A percentile compares a stretch with the other conserved stretches of the same genome.
These are phyloP conservation scores for Melanostigma gelatinosum DNA, from an alignment of 2,113 vertebrate genomes.

Conservation along the genomic window DNA sequence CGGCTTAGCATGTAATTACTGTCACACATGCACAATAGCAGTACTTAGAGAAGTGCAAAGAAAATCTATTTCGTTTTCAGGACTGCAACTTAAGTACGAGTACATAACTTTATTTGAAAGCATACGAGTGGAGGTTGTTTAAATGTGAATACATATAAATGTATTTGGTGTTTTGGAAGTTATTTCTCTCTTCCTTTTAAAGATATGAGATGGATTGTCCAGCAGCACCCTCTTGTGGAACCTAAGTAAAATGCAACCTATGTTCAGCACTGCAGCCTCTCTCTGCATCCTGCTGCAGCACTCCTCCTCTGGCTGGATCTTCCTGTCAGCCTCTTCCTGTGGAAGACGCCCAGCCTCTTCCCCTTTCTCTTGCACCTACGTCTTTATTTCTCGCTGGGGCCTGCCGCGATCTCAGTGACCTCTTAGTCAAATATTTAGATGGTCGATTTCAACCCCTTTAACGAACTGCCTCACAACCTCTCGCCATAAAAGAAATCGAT, in stretches of 20 bases:
- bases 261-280: conserved; percentile 38
- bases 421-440: conserved; percentile 85
- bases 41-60: conserved; percentile 70
- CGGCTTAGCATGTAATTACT: conserved; percentile 79
- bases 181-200: conserved; percentile 11
- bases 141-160: conserved; percentile 57
- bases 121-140: conserved; percentile 44
- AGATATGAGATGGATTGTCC: conserved; percentile 87
- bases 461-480: conserved; percentile 72
- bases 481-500: conserved; percentile 75
- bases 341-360: conserved; percentile 54
- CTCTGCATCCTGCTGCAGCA: conserved; percentile 62
- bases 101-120: conserved; percentile 69
- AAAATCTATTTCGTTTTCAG: conserved; percentile 74
- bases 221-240: conserved; percentile 98
- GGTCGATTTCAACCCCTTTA: conserved; percentile 80
- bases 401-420: conserved; percentile 68
- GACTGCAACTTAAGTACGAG: conserved; percentile 61
- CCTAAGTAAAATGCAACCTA: conserved; percentile 56
- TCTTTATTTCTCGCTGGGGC: conserved; percentile 63
- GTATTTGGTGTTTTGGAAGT: conserved; percentile 46
- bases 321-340: conserved; percentile 57
- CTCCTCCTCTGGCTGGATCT: conserved; percentile 44
- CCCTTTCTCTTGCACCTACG: conserved; percentile 39
- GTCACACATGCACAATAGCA: conserved; percentile 72